These are phyloP conservation scores for Drosophila mimetica DNA, from an alignment of 2,888 invertebrate species.

Conservation along the genomic window DNA sequence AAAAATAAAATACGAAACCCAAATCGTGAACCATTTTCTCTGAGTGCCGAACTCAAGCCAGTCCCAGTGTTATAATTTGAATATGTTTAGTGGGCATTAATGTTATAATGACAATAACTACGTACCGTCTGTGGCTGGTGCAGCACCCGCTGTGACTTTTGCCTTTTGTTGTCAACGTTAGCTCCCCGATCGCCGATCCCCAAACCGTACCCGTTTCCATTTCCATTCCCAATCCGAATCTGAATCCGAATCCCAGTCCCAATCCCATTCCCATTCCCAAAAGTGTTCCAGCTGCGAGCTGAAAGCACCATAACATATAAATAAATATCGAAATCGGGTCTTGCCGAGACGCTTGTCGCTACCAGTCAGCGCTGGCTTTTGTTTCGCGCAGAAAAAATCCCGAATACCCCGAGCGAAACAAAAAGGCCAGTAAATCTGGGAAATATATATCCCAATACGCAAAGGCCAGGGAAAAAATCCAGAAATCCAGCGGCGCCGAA, in stretches of 20 bases:
- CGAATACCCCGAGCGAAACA: slow-evolving; percentile 21
- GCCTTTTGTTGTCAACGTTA: slow-evolving; percentile 78
- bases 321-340: slow-evolving; percentile 76
- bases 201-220: slow-evolving; percentile 12
- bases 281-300: slow-evolving; percentile 57
- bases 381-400: slow-evolving; percentile 54
- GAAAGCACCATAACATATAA: slow-evolving; percentile 56
- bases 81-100: slow-evolving; percentile 82
- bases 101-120: slow-evolving; percentile 82
- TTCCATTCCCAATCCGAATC: slow-evolving; percentile 11
- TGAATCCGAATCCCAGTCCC: slow-evolving; percentile 9
- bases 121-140: slow-evolving; percentile 64
- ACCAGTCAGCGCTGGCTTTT: slow-evolving; percentile 76
- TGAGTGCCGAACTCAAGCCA: neutral
- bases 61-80: slow-evolving; percentile 77
- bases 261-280: slow-evolving; percentile 14
- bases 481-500: slow-evolving; percentile 73
- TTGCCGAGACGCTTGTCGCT: slow-evolving; percentile 75
- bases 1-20: no score
- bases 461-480: slow-evolving; percentile 6
- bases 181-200: slow-evolving; percentile 23
- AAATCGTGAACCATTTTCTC: neutral
- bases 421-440: slow-evolving; percentile 36
- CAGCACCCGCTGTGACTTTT: slow-evolving; percentile 77
- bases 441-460: slow-evolving; percentile 30